Evolutionary conservation across 2,113 vertebrate genomes (phyloP).

Genomic region (Daubentonia madagascariensis): DNA sequence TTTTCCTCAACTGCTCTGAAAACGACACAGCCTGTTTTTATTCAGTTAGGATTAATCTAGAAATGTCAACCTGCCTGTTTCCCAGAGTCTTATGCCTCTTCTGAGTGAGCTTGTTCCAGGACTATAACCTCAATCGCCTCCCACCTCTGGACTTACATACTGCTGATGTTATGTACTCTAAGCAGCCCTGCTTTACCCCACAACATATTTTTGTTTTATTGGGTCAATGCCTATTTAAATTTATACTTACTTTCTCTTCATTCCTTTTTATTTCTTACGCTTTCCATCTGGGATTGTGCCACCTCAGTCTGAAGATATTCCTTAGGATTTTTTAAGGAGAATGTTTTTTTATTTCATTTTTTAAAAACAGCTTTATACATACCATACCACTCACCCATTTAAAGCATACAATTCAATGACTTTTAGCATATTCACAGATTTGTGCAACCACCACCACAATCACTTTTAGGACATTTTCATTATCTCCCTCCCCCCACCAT

Average conservation of each 20-base stretch:
- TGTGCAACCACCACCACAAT: neutral
- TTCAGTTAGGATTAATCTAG: neutral
- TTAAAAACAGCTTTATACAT: neutral
- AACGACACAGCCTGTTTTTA: neutral
- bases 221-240: neutral
- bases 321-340: neutral
- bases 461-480: neutral
- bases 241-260: neutral
- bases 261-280: neutral
- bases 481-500: neutral
- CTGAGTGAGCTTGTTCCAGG: neutral
- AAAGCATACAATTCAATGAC: neutral
- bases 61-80: neutral
- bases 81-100: neutral
- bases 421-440: neutral
- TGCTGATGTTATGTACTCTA: neutral
- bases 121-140: neutral
- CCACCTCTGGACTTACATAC: neutral
- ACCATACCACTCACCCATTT: neutral
- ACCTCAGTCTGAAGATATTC: neutral
- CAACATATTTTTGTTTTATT: neutral
- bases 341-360: neutral
- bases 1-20: neutral
- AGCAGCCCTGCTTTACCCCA: neutral
- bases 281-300: neutral